phyloP scores from a whole-genome alignment of 2,888 invertebrate genomes.

The Aromia moschata region DNA sequence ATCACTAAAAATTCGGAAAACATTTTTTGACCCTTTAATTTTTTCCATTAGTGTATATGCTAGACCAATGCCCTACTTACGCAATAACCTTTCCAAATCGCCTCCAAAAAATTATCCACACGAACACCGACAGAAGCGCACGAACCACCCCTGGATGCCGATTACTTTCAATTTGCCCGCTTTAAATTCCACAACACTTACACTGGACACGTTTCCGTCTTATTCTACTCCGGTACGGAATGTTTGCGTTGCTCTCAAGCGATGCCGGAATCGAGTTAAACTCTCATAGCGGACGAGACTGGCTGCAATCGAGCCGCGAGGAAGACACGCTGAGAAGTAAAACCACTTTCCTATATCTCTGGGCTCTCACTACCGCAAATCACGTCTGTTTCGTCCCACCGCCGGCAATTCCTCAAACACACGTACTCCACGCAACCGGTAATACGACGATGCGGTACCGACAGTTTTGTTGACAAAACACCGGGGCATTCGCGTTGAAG shows the following conservation, averaged over 20 bases:
- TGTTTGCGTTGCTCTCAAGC: background rate
- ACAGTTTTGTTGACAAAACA: no score
- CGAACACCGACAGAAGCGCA: background rate
- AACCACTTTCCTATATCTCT: conserved; percentile 40
- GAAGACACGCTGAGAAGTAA: conserved; percentile 31
- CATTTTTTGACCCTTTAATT: no score
- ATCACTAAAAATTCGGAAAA: no score
- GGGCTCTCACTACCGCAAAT: conserved; percentile 39
- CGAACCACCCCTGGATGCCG: no score
- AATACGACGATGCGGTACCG: no score
- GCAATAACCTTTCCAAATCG: no score
- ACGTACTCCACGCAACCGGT: no score
- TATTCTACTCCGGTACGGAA: background rate
- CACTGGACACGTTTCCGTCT: conserved; percentile 1
- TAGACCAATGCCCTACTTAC: no score
- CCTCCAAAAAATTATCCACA: background rate
- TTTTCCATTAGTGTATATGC: no score
- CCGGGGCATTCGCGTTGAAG: no score
- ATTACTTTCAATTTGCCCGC: background rate
- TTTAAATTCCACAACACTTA: background rate
- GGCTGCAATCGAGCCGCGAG: conserved; percentile 18
- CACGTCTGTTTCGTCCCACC: conserved; percentile 29
- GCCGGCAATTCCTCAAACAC: no score
- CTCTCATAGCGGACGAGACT: background rate
- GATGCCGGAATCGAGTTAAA: conserved; percentile 7